Conservation (phyloP, 2,797 vertebrate genomes). For the Syngnathus acus region DNA sequence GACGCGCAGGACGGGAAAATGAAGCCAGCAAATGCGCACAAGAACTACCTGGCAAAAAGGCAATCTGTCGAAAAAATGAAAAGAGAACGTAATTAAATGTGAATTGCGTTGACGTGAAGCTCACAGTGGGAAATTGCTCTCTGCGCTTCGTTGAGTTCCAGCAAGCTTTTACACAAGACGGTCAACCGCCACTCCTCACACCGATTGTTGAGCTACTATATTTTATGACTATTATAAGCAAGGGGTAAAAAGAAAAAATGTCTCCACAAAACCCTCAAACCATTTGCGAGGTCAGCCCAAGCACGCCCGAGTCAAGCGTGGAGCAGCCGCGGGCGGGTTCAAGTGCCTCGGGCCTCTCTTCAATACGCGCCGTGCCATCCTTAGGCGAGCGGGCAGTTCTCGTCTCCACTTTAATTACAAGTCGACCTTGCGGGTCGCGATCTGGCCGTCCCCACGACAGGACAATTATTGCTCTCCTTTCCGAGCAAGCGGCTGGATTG, state of each 20-base stretch:
- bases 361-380: slow-evolving; percentile 13
- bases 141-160: too few relatives aligned
- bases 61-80: slow-evolving; percentile 53
- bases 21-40: slow-evolving; percentile 34
- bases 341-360: slow-evolving; percentile 20
- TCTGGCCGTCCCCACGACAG: slow-evolving; percentile 3
- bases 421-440: slow-evolving; percentile 45
- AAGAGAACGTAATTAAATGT: too few relatives aligned
- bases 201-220: too few relatives aligned
- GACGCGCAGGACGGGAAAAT: neutral
- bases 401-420: slow-evolving; percentile 54
- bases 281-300: neutral
- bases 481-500: neutral
- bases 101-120: too few relatives aligned
- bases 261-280: too few relatives aligned
- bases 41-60: slow-evolving; percentile 41
- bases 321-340: slow-evolving; percentile 35
- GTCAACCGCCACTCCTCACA: too few relatives aligned
- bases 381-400: slow-evolving; percentile 26
- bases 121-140: too few relatives aligned
- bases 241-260: too few relatives aligned
- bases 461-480: slow-evolving; percentile 1
- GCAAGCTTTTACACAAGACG: too few relatives aligned
- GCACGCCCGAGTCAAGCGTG: slow-evolving; percentile 30
- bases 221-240: too few relatives aligned